Percentiles rank a stretch among this genome's conserved stretches.
Evolutionary conservation across 2,113 vertebrate species (phyloP).

Genomic region (Mobula birostris): DNA sequence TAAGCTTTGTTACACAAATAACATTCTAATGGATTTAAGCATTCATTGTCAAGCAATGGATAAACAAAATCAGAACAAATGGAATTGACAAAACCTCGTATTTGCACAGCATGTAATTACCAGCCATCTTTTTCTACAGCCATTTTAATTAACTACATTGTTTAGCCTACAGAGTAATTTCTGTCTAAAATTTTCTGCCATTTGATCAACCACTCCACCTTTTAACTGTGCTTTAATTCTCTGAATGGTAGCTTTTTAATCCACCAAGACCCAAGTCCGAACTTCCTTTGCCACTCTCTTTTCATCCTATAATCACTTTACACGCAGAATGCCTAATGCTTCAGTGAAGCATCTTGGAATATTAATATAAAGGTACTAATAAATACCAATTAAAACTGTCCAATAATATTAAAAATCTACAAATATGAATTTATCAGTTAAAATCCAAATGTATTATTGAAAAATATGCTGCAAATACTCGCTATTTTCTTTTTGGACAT

Average conservation of each 20-base stretch:
- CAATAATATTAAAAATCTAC: neutral
- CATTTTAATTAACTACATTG: neutral
- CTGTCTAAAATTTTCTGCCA: neutral
- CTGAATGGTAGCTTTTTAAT: no score
- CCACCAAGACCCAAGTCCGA: no score
- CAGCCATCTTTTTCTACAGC: neutral
- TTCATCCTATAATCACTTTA: neutral
- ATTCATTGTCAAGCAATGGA: neutral
- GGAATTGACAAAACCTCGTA: neutral
- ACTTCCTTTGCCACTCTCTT: no score
- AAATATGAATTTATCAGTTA: neutral
- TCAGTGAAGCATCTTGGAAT: neutral
- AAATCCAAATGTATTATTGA: neutral
- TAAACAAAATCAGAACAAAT: neutral
- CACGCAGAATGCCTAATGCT: neutral
- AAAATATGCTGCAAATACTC: neutral
- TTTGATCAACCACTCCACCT: no score
- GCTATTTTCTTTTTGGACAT: neutral
- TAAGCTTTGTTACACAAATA: neutral
- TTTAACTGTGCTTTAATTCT: no score
- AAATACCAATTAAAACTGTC: neutral
- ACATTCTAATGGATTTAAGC: constrained; percentile 21
- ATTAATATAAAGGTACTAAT: neutral
- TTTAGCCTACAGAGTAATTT: neutral
- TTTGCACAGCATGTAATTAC: neutral